Percentiles rank a stretch among this genome's conserved stretches.
phyloP scores from a whole-genome alignment of 2,888 invertebrate genomes.

The Eupithecia subumbrata region DNA sequence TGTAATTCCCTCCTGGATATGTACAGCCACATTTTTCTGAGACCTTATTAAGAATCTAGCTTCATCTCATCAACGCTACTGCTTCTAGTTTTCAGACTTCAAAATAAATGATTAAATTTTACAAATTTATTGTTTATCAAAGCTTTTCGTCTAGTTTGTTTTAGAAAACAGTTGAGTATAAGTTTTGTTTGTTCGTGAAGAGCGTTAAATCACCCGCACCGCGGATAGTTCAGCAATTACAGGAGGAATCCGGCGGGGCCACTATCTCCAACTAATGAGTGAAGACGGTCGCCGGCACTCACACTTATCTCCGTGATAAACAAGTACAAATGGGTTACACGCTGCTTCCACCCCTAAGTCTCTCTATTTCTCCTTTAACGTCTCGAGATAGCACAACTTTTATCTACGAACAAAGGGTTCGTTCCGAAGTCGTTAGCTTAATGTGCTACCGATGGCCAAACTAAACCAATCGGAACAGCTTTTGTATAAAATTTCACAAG shows the following conservation, averaged over 20 bases:
- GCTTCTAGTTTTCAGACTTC: not conserved
- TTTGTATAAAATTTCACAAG: constrained; percentile 27
- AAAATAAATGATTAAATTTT: not conserved
- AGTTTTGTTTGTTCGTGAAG: constrained; percentile 44
- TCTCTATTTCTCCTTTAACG: constrained; percentile 71
- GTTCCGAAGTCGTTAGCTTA: constrained; percentile 65
- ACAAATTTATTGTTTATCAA: not conserved
- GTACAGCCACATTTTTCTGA: constrained; percentile 1
- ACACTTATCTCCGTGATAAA: constrained; percentile 78
- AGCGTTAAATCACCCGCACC: constrained; percentile 63
- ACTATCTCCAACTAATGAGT: constrained; percentile 77
- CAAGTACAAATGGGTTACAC: constrained; percentile 79
- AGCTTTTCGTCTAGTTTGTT: not conserved
- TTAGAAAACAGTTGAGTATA: constrained; percentile 21
- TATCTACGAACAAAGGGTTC: constrained; percentile 66
- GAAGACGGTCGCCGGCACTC: constrained; percentile 66
- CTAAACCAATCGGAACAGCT: constrained; percentile 15
- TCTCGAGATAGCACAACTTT: constrained; percentile 71
- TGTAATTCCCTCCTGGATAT: constrained; percentile 4
- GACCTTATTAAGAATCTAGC: constrained; percentile 10
- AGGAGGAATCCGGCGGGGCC: constrained; percentile 63
- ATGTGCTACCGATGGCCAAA: constrained; percentile 56
- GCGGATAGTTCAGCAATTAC: constrained; percentile 76
- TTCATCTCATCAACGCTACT: not conserved
- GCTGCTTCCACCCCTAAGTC: constrained; percentile 68